These are phyloP conservation scores for Caenorhabditis sinica DNA, from an alignment of 2,888 invertebrate species.

Conservation along the genomic window DNA sequence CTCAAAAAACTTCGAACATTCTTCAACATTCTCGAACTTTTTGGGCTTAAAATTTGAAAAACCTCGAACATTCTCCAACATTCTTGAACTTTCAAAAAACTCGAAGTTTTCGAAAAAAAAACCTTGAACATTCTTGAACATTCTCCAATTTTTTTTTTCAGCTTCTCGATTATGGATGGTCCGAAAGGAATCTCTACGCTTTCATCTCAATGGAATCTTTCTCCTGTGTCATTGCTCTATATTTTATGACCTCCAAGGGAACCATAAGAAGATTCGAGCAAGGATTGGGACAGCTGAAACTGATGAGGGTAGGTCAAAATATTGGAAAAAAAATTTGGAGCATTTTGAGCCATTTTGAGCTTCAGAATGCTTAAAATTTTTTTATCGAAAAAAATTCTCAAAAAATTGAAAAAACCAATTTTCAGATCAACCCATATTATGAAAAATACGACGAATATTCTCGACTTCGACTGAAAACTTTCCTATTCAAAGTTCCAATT, in stretches of 20 bases:
- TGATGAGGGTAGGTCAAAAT: conserved; percentile 31
- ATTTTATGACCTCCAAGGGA: conserved; percentile 9
- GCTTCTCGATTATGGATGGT: conserved; percentile 40
- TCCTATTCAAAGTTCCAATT: conserved; percentile 6
- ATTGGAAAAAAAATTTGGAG: background rate
- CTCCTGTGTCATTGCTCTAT: conserved; percentile 41
- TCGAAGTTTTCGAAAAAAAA: no score
- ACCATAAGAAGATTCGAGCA: conserved; percentile 26
- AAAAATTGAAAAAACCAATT: background rate
- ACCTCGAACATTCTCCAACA: no score
- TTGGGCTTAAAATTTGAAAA: no score
- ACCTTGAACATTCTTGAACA: background rate
- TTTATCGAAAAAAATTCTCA: no score
- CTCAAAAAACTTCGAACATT: no score
- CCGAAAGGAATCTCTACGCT: conserved; percentile 41
- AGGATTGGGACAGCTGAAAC: conserved; percentile 3
- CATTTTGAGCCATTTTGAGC: background rate
- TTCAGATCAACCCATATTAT: conserved; percentile 24
- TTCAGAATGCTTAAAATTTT: background rate
- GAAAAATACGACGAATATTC: conserved; percentile 31
- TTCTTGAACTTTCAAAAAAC: no score
- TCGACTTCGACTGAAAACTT: conserved; percentile 5
- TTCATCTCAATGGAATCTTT: conserved; percentile 55
- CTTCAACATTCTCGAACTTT: no score
- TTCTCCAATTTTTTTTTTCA: conserved; percentile 12